These are phyloP conservation scores for Piliocolobus tephrosceles DNA, from an alignment of 2,113 vertebrate species.

Conservation along the genomic window DNA sequence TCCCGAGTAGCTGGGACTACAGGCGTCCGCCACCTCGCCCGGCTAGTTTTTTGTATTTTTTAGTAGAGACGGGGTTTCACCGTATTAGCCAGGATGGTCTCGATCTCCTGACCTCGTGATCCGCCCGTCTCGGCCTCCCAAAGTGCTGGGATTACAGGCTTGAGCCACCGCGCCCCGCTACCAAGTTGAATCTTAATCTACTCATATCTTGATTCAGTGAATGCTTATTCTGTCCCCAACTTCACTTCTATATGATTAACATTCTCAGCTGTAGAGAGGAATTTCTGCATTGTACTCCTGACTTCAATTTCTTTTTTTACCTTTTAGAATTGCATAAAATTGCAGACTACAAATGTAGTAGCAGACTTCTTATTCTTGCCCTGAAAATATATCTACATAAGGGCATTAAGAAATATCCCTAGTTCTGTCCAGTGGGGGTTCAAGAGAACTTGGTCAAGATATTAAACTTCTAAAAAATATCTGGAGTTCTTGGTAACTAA, in stretches of 20 bases:
- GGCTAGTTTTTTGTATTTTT: no score
- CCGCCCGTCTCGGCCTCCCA: no score
- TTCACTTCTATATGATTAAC: not conserved
- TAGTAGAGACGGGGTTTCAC: no score
- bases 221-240: not conserved
- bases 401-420: not conserved
- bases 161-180: not conserved
- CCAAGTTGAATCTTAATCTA: not conserved
- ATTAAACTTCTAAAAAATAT: not conserved
- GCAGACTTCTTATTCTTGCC: not conserved
- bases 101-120: no score
- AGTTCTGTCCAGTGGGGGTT: not conserved
- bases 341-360: slow-evolving; percentile 5
- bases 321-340: not conserved
- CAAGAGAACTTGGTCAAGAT: slow-evolving; percentile 1
- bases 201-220: not conserved
- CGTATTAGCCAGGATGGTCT: no score
- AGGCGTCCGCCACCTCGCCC: no score
- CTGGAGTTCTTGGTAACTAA: not conserved
- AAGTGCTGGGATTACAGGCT: no score
- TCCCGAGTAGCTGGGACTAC: no score
- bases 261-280: not conserved
- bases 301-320: slow-evolving; percentile 11
- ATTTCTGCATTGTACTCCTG: not conserved
- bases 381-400: not conserved